These are phyloP conservation scores for Mechanitis mazaeus DNA, from an alignment of 2,888 invertebrate genomes.

Conservation along the genomic window DNA sequence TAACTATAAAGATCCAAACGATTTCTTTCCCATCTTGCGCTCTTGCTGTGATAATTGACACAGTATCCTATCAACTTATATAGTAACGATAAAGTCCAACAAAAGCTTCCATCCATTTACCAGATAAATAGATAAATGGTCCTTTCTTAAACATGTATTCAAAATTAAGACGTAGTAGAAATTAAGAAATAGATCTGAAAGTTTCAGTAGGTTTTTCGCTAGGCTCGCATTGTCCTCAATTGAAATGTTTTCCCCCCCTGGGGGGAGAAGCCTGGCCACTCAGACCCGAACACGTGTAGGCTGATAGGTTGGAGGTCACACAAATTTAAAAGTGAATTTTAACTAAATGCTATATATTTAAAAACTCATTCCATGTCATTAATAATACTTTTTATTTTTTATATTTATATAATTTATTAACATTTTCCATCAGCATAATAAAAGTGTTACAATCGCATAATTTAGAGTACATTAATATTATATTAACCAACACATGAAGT, in stretches of 20 bases:
- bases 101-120: no score
- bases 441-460: no score
- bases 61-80: no score
- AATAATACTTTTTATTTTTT: no score
- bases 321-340: conserved; percentile 19
- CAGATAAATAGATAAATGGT: neutral
- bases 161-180: conserved; percentile 2
- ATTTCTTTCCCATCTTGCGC: no score
- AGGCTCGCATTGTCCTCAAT: conserved; percentile 35
- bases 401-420: no score
- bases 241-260: conserved; percentile 40
- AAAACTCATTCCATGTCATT: neutral
- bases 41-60: no score
- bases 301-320: conserved; percentile 37
- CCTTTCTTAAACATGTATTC: neutral
- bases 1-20: no score
- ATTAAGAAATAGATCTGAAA: conserved; percentile 14
- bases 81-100: no score
- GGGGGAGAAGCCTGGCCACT: conserved; percentile 39
- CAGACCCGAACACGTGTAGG: conserved; percentile 45
- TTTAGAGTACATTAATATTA: no score
- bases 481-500: no score
- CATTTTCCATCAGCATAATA: no score
- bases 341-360: conserved; percentile 10
- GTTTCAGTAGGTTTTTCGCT: conserved; percentile 12